Conservation (phyloP, 1,140 invertebrate genomes). For the Macrostomum lignano region DNA sequence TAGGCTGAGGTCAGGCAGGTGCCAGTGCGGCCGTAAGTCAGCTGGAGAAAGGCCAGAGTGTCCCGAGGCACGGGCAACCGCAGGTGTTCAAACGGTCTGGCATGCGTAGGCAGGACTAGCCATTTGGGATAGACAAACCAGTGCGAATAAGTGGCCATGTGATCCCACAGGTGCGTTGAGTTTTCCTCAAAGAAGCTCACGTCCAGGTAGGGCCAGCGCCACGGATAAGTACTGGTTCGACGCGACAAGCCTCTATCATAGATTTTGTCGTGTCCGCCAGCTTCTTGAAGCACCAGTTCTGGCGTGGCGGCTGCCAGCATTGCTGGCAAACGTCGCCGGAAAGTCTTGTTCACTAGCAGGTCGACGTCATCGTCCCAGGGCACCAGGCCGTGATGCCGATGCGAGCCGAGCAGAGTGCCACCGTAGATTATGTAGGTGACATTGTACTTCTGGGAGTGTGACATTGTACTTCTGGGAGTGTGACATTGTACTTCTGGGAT, state of each 20-base stretch:
- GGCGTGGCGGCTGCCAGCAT: too few species aligned
- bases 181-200: neutral
- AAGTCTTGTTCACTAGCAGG: conserved; percentile 5
- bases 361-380: conserved; percentile 11
- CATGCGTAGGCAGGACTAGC: conserved; percentile 1
- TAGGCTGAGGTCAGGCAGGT: neutral
- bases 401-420: conserved; percentile 9
- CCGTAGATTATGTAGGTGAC: conserved; percentile 8
- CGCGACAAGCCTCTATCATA: too few species aligned
- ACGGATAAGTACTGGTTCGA: too few species aligned
- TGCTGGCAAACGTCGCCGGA: neutral
- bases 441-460: too few species aligned
- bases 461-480: too few species aligned
- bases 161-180: neutral
- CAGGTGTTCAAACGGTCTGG: conserved; percentile 4
- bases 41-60: conserved; percentile 2
- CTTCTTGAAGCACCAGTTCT: too few species aligned
- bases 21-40: conserved; percentile 3
- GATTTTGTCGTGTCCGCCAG: too few species aligned
- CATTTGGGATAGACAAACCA: conserved; percentile 1
- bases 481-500: too few species aligned
- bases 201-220: conserved; percentile 3
- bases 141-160: neutral
- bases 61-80: conserved; percentile 5
- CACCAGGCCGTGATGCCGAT: conserved; percentile 10